A percentile compares a stretch with the other conserved stretches of the same genome.
Conservation (phyloP, 2,888 invertebrate genomes). For the Terebella lapidaria region DNA sequence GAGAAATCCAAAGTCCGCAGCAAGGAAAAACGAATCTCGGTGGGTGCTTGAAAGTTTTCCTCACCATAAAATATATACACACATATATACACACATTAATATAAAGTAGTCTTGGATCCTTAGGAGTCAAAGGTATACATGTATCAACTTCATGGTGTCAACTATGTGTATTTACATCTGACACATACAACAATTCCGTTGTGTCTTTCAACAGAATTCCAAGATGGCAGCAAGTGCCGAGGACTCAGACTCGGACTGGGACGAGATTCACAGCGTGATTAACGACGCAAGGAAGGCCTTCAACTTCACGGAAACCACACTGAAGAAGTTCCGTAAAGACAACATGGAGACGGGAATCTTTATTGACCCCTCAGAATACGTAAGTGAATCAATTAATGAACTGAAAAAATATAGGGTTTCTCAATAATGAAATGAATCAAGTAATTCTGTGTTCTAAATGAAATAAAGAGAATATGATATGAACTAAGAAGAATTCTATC, state of each 20-base stretch:
- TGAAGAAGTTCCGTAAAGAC: slow-evolving; percentile 41
- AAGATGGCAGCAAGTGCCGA: background rate
- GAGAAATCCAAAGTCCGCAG: background rate
- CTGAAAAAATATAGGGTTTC: background rate
- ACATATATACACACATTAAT: too few species aligned
- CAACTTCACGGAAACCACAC: slow-evolving; percentile 58
- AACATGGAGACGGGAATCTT: slow-evolving; percentile 42
- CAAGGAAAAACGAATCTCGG: background rate
- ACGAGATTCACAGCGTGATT: slow-evolving; percentile 64
- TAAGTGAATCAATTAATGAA: slow-evolving; percentile 23
- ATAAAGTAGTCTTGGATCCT: too few species aligned
- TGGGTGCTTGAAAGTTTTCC: background rate
- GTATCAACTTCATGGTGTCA: too few species aligned
- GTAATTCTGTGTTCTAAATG: too few species aligned
- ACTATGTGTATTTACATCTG: too few species aligned
- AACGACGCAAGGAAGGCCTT: slow-evolving; percentile 64
- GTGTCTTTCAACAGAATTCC: background rate
- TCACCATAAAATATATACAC: background rate
- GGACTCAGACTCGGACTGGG: slow-evolving; percentile 60
- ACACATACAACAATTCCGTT: too few species aligned
- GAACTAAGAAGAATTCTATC: too few species aligned
- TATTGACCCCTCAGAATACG: slow-evolving; percentile 46
- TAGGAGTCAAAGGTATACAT: too few species aligned
- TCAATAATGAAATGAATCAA: background rate
- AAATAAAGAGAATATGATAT: too few species aligned